A percentile compares a stretch with the other conserved stretches of the same genome.
Conservation (phyloP, 2,797 vertebrate genomes). For the Manis pentadactyla region DNA sequence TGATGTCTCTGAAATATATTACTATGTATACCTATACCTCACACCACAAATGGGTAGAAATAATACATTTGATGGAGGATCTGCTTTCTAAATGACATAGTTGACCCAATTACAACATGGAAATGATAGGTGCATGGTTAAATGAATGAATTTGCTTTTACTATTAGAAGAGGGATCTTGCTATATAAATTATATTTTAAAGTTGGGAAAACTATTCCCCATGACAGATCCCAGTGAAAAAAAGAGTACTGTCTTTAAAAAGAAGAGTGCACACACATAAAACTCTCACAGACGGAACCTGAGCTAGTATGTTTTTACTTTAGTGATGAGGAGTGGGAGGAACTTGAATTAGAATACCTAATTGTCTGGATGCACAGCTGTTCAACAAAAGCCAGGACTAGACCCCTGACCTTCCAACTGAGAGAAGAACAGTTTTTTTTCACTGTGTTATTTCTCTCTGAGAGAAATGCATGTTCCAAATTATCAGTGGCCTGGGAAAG, state of each 20-base stretch:
- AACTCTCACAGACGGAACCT: too few relatives aligned
- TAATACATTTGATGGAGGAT: not conserved
- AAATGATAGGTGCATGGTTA: not conserved
- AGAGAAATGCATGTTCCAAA: not conserved
- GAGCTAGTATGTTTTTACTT: not conserved
- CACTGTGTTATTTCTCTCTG: not conserved
- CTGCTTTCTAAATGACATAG: slow-evolving; percentile 24
- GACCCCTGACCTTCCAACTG: not conserved
- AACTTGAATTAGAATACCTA: not conserved
- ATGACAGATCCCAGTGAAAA: not conserved
- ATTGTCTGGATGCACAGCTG: not conserved
- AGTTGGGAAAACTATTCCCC: not conserved
- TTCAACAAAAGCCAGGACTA: not conserved
- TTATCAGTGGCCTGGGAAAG: not conserved
- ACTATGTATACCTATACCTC: slow-evolving; percentile 78
- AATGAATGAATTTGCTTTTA: slow-evolving; percentile 17
- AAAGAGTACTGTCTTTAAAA: not conserved
- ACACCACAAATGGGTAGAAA: slow-evolving; percentile 64
- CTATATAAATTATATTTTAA: slow-evolving; percentile 30
- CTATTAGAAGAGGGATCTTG: not conserved
- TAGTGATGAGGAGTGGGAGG: not conserved
- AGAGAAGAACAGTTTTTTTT: not conserved
- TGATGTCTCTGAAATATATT: slow-evolving; percentile 77
- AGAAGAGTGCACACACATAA: not conserved
- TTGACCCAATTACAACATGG: not conserved